Base-by-base conservation (phyloP, 2,797 vertebrate genomes). In the Buceros bicornis region DNA sequence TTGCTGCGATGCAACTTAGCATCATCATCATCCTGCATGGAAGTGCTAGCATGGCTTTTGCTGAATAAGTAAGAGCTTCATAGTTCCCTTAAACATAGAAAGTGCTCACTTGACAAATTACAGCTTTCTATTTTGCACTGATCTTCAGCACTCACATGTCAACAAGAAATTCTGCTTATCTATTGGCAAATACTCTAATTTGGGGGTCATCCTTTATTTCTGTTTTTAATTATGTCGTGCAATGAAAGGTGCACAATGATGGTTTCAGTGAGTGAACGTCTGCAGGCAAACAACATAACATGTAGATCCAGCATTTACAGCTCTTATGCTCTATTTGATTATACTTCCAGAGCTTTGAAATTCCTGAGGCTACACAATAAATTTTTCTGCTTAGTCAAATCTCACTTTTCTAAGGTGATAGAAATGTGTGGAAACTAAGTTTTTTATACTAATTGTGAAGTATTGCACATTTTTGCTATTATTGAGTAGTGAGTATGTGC, bases 241-340 rank as follows among this genome's bases (percentile, higher is more conserved):
- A 28, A 20, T 6, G 4, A 5, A 60, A 19, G 31, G 42, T 53
- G 61, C 50, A 45, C 24, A n/a, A 2, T 29, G 57, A 15, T 16
- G 15, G 29, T 65, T 81, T 62, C 24, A 20, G 37, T 37, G 22
- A 79, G 66, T 16, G 5, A 37, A 25, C 67, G 14, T 76, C 54
- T 57, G 43, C 61, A 74, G 77, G 50, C 37, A 79, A 42, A 33
- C 20, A 50, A 50, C 26, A 45, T 29, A 60, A 35, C 4, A 2
- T 2, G 1, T 28, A 64, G 58, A 35, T 76, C 17, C 51, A 57
- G 37, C 29, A 9, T 14, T 76, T 80, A 16, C 29, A 62, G 35
- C 2, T 3, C 2, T 2, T 0, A 1, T 24, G 37, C 31, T 8
- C 5, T 42, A 20, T 26, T 62, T 65, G 69, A 47, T 65, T 54